Conservation (phyloP, 2,888 invertebrate genomes). For the Hydraecia micacea region DNA sequence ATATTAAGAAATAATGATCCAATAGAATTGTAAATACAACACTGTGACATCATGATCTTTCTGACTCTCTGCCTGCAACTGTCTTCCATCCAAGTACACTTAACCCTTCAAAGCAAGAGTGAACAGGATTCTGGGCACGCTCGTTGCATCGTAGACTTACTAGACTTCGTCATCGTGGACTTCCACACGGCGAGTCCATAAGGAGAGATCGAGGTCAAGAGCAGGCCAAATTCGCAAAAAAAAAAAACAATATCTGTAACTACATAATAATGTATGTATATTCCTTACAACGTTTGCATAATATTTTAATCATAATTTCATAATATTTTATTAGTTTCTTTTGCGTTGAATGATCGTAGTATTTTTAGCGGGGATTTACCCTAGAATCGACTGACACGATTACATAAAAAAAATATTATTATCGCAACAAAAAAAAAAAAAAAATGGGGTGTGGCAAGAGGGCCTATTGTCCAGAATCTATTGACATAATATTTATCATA, state of each 20-base stretch:
- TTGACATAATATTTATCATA: too few species aligned
- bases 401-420: neutral
- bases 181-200: too few species aligned
- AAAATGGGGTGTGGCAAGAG: too few species aligned
- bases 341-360: too few species aligned
- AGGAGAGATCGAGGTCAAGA: neutral
- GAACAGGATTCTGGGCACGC: neutral
- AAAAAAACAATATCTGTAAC: neutral
- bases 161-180: too few species aligned
- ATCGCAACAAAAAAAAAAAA: too few species aligned
- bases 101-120: neutral
- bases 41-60: slow-evolving; percentile 1
- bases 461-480: neutral
- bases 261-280: neutral
- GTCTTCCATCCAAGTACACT: neutral
- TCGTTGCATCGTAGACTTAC: neutral
- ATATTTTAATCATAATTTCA: slow-evolving; percentile 18
- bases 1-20: neutral
- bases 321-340: neutral
- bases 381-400: neutral
- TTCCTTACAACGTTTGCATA: slow-evolving; percentile 3
- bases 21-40: neutral
- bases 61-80: too few species aligned
- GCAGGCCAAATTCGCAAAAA: neutral
- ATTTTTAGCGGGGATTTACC: slow-evolving; percentile 30